A percentile compares a stretch with the other conserved stretches of the same genome.
phyloP scores from a whole-genome alignment of 2,888 invertebrate species.

The Cyaniris semiargus region DNA sequence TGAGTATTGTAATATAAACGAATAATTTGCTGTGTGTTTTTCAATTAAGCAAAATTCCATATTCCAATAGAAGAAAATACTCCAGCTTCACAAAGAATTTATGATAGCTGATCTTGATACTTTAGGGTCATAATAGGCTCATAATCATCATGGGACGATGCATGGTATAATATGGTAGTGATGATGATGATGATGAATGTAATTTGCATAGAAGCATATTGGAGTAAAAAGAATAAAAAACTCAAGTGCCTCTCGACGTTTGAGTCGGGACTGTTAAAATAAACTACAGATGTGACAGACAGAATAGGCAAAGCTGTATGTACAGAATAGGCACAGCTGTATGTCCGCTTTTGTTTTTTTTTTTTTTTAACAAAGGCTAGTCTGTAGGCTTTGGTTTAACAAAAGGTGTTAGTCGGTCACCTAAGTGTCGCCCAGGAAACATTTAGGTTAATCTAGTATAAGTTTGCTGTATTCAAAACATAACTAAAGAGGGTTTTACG shows the following conservation, averaged over 20 bases:
- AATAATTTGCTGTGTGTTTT: no score
- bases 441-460: not conserved
- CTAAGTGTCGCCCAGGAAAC: not conserved
- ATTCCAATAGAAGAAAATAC: not conserved
- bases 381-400: not conserved
- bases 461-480: not conserved
- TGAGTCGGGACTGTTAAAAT: not conserved
- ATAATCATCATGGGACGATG: no score
- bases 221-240: not conserved
- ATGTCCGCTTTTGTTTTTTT: not conserved
- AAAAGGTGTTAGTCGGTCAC: constrained; percentile 3
- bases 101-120: not conserved
- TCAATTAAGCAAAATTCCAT: no score
- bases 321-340: not conserved
- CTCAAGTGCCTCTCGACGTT: not conserved
- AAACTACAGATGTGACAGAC: not conserved
- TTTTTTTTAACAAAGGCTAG: not conserved
- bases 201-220: no score
- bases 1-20: no score
- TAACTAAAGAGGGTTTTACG: not conserved
- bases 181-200: no score
- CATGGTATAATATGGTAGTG: no score
- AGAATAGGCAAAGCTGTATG: not conserved
- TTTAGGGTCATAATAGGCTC: no score
- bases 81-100: not conserved